Evolutionary conservation across 2,888 invertebrate genomes (phyloP).

Genomic region (Eupithecia dodoneata): DNA sequence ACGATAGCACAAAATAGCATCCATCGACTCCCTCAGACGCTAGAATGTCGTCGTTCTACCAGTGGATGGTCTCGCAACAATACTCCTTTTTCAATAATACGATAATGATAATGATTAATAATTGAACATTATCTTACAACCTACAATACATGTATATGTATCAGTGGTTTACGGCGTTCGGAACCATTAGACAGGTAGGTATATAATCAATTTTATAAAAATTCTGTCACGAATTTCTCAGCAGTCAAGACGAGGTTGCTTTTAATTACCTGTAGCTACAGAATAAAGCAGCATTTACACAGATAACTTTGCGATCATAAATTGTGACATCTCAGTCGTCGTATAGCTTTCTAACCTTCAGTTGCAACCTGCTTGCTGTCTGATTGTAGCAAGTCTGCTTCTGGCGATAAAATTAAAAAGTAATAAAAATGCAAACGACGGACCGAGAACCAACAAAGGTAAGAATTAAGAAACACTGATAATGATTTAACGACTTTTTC

Average conservation of each 20-base stretch:
- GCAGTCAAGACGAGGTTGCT: conserved; percentile 24
- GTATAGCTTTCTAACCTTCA: not conserved
- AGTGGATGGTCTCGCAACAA: not conserved
- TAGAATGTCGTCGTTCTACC: too few relatives aligned
- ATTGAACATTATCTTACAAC: not conserved
- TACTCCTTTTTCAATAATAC: not conserved
- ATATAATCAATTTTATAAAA: conserved; percentile 13
- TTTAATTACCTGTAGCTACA: conserved; percentile 36
- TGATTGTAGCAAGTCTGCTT: conserved; percentile 29
- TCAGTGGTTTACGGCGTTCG: not conserved
- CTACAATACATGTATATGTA: not conserved
- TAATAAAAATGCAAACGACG: conserved; percentile 53
- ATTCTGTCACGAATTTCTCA: conserved; percentile 15
- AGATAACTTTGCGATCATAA: conserved; percentile 10
- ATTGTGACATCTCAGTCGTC: not conserved
- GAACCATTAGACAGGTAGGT: not conserved
- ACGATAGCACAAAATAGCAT: not conserved
- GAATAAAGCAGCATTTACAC: not conserved
- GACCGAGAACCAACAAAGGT: conserved; percentile 33
- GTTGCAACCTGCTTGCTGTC: conserved; percentile 3
- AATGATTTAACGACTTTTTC: conserved; percentile 39
- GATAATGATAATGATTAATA: not conserved
- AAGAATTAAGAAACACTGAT: conserved; percentile 36
- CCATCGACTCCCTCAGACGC: not conserved
- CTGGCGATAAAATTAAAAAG: conserved; percentile 47